Evolutionary conservation across 2,888 invertebrate species (phyloP).

Genomic region (Drosophila gaucha): DNA sequence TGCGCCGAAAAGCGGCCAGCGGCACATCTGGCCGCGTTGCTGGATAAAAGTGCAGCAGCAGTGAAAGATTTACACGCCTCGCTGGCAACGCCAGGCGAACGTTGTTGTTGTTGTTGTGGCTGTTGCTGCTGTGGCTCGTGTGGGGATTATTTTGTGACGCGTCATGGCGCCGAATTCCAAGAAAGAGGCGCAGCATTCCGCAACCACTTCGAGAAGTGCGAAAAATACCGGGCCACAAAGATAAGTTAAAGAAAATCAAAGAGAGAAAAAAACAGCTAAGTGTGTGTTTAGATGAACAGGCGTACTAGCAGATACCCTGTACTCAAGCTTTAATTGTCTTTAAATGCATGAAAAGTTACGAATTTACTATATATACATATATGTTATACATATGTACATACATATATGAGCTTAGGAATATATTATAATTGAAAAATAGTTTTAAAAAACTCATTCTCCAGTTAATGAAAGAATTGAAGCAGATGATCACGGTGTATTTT

Average conservation of each 20-base stretch:
- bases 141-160: slow-evolving; percentile 62
- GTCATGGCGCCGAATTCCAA: slow-evolving; percentile 72
- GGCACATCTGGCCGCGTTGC: slow-evolving; percentile 54
- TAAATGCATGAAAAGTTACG: too few species aligned
- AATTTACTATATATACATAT: too few species aligned
- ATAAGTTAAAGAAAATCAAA: slow-evolving; percentile 21
- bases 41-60: slow-evolving; percentile 46
- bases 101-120: slow-evolving; percentile 1
- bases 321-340: neutral
- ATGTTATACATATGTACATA: neutral
- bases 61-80: slow-evolving; percentile 69
- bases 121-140: slow-evolving; percentile 17
- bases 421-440: too few species aligned
- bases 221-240: slow-evolving; percentile 40
- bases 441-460: too few species aligned
- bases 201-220: slow-evolving; percentile 64
- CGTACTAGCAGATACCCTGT: neutral
- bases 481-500: too few species aligned
- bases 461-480: too few species aligned
- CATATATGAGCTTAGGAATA: neutral
- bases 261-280: neutral
- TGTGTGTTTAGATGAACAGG: neutral
- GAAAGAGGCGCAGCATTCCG: slow-evolving; percentile 74
- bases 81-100: slow-evolving; percentile 9
- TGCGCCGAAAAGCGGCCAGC: neutral